These are phyloP conservation scores for Anhinga rufa DNA, from an alignment of 2,113 vertebrate species.

Conservation along the genomic window DNA sequence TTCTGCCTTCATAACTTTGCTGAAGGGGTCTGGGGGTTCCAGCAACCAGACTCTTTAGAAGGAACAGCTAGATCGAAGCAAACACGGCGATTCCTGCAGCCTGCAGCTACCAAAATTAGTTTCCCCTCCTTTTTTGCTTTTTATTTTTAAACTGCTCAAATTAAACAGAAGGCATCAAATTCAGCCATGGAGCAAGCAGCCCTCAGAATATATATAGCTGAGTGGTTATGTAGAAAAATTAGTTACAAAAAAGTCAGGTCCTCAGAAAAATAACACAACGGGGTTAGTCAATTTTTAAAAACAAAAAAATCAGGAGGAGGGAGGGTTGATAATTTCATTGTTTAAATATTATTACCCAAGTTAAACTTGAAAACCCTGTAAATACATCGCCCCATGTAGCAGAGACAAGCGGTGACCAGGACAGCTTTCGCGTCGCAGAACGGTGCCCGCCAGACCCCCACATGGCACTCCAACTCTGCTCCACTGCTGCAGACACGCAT, in stretches of 20 bases:
- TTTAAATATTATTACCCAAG: not conserved
- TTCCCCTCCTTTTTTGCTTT: not conserved
- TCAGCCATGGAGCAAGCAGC: not conserved
- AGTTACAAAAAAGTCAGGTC: not conserved
- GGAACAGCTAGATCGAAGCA: not conserved
- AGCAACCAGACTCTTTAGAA: not conserved
- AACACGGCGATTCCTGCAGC: not conserved
- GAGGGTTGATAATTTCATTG: not conserved
- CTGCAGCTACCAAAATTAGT: not conserved
- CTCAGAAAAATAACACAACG: not conserved
- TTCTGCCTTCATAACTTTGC: not conserved
- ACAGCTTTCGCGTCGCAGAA: rapidly evolving
- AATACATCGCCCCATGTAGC: not conserved
- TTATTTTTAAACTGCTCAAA: not conserved
- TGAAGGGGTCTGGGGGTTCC: not conserved
- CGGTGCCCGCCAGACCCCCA: not conserved
- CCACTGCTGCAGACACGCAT: not conserved
- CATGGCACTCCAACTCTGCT: not conserved
- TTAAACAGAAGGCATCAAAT: not conserved
- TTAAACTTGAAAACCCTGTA: not conserved
- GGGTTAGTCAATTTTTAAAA: not conserved
- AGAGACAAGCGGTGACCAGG: not conserved
- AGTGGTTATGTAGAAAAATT: not conserved
- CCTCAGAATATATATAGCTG: not conserved
- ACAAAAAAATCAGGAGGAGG: not conserved